Evolutionary conservation across 2,888 invertebrate genomes (phyloP).

Genomic region (Catocala nupta): DNA sequence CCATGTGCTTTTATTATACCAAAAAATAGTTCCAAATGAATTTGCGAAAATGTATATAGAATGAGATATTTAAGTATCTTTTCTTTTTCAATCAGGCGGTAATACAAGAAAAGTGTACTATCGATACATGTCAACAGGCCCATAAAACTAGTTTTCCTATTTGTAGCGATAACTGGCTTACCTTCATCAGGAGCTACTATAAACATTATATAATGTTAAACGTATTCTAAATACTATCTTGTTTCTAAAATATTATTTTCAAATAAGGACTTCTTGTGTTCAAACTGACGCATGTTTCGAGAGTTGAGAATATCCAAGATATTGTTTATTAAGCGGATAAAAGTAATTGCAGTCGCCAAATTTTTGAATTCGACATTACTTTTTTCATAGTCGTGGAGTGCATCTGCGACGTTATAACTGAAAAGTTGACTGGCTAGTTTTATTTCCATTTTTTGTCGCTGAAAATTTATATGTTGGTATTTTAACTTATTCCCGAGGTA

Average conservation of each 20-base stretch:
- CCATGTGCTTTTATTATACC: slow-evolving; percentile 17
- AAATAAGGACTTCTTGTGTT: slow-evolving; percentile 18
- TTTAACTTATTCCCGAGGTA: slow-evolving; percentile 10
- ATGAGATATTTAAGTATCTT: slow-evolving; percentile 14
- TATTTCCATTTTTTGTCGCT: slow-evolving; percentile 10
- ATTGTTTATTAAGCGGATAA: slow-evolving; percentile 9
- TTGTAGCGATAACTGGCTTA: not conserved
- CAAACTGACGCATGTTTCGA: slow-evolving; percentile 4
- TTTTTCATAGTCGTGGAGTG: slow-evolving; percentile 3
- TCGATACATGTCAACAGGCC: slow-evolving; percentile 11
- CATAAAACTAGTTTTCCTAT: slow-evolving; percentile 17
- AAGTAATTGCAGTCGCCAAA: slow-evolving; percentile 3
- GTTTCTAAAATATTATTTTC: slow-evolving; percentile 15
- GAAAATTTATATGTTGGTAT: slow-evolving; percentile 3
- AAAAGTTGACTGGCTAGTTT: slow-evolving; percentile 8
- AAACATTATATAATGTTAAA: slow-evolving; percentile 6
- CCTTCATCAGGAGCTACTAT: slow-evolving; percentile 6
- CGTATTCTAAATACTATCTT: slow-evolving; percentile 15
- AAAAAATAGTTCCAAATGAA: slow-evolving; percentile 25
- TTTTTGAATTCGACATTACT: not conserved
- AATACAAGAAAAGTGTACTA: slow-evolving; percentile 10
- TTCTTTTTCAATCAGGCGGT: slow-evolving; percentile 13
- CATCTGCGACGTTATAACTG: slow-evolving; percentile 8
- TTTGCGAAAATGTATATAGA: slow-evolving; percentile 14
- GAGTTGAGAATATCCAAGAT: slow-evolving; percentile 6